Percentiles rank a stretch among this genome's conserved stretches.
Conservation (phyloP, 2,888 invertebrate genomes). For the Eudemis profundana region DNA sequence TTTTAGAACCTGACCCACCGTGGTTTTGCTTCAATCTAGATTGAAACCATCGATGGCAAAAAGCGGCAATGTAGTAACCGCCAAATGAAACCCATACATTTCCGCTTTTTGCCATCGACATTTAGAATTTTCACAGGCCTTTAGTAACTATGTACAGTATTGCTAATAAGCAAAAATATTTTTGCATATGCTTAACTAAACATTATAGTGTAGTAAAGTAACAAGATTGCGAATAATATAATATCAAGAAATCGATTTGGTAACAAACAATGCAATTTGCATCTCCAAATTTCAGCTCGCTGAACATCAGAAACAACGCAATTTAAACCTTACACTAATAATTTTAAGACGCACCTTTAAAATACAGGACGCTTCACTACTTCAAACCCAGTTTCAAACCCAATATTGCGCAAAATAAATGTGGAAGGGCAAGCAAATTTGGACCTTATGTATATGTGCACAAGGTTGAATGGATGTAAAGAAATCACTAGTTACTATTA, state of each 20-base stretch:
- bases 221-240: too few species aligned
- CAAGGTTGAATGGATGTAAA: conserved; percentile 48
- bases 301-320: neutral
- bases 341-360: conserved; percentile 1
- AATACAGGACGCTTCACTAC: neutral
- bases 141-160: too few species aligned
- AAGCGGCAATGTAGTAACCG: too few species aligned
- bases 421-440: conserved; percentile 46
- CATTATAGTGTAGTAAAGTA: too few species aligned
- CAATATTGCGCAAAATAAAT: conserved; percentile 16
- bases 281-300: neutral
- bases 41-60: too few species aligned
- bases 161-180: too few species aligned
- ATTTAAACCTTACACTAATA: neutral
- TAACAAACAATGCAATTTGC: conserved; percentile 3
- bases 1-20: too few species aligned
- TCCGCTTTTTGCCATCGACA: too few species aligned
- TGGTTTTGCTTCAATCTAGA: too few species aligned
- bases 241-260: neutral
- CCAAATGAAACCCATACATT: too few species aligned
- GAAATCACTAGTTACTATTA: conserved; percentile 69
- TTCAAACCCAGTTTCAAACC: conserved; percentile 22
- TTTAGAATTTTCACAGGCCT: too few species aligned
- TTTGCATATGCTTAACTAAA: too few species aligned
- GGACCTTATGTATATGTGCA: conserved; percentile 45